phyloP scores from a whole-genome alignment of 37 sponge, comb jelly and placozoan genomes.

The Diacarnus erythraeanus region DNA sequence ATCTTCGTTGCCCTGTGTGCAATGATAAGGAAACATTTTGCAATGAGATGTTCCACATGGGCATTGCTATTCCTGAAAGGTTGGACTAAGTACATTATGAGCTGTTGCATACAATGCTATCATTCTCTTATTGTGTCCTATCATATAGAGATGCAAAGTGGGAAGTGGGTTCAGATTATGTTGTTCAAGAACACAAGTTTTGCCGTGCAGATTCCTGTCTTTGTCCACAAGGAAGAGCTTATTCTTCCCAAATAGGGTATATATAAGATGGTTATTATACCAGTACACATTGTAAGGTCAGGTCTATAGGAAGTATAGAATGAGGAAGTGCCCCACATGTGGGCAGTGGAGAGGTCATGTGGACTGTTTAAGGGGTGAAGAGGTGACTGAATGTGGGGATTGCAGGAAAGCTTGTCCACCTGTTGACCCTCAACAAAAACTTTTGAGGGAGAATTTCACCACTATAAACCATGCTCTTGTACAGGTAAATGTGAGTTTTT shows the following conservation, averaged over 20 bases:
- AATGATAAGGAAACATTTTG: conserved; percentile 15
- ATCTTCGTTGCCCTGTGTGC: conserved; percentile 41
- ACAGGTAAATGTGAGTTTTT: too few species aligned
- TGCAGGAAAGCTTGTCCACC: background rate
- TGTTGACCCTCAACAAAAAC: background rate
- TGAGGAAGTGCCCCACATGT: conserved; percentile 20
- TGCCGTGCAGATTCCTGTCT: conserved; percentile 21
- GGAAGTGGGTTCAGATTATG: conserved; percentile 9
- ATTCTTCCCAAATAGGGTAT: conserved; percentile 20
- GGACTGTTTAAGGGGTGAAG: conserved; percentile 8
- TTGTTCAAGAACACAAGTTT: background rate
- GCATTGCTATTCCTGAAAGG: conserved; percentile 34
- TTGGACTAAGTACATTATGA: background rate
- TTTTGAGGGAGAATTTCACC: background rate
- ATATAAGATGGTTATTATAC: background rate
- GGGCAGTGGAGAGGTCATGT: conserved; percentile 26
- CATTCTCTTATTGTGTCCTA: background rate
- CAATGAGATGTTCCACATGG: conserved; percentile 31
- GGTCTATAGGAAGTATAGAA: conserved; percentile 20
- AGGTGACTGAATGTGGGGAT: background rate
- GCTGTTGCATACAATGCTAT: background rate
- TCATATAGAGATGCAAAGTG: conserved; percentile 26
- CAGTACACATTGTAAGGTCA: background rate
- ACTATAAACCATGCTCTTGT: too few species aligned
- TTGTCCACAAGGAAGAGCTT: conserved; percentile 34